Conservation (phyloP, 37 sponge, comb jelly and placozoan species). For the Oscarella lobularis region DNA sequence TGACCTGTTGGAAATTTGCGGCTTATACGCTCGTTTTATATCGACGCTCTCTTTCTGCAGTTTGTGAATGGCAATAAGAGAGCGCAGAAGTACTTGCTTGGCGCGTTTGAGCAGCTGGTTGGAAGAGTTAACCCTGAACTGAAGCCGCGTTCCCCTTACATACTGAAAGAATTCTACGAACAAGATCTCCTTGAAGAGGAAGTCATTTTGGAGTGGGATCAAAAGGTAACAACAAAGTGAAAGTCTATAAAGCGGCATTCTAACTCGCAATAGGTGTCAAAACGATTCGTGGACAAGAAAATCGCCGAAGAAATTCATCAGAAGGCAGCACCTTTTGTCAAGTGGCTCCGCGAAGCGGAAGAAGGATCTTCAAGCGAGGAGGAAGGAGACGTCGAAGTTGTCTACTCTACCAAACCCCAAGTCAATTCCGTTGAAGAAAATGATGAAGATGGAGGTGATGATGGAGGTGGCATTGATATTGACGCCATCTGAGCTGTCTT, state of each 20-base stretch:
- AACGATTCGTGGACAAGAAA: constrained; percentile 57
- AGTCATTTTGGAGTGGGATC: constrained; percentile 80
- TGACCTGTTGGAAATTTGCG: constrained; percentile 22
- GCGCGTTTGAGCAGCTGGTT: constrained; percentile 81
- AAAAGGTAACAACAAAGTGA: constrained; percentile 48
- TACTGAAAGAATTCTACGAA: constrained; percentile 91
- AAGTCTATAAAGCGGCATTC: too few species aligned
- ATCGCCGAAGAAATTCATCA: constrained; percentile 51
- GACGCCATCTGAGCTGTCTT: constrained; percentile 32
- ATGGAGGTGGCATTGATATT: constrained; percentile 24
- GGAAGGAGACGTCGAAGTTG: constrained; percentile 33
- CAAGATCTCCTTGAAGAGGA: constrained; percentile 91
- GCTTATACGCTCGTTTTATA: not conserved
- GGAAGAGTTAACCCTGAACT: constrained; percentile 62
- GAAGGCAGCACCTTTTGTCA: constrained; percentile 67
- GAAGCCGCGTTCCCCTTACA: constrained; percentile 64
- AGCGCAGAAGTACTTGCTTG: constrained; percentile 85
- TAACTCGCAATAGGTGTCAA: constrained; percentile 50
- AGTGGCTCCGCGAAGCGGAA: constrained; percentile 89
- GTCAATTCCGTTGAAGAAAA: not conserved
- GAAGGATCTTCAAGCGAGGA: constrained; percentile 80
- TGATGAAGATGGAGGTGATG: constrained; percentile 22
- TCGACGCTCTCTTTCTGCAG: constrained; percentile 22
- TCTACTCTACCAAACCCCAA: constrained; percentile 13
- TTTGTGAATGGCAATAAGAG: constrained; percentile 68